phyloP scores from a whole-genome alignment of 2,113 vertebrate genomes.

The Heteronetta atricapilla region DNA sequence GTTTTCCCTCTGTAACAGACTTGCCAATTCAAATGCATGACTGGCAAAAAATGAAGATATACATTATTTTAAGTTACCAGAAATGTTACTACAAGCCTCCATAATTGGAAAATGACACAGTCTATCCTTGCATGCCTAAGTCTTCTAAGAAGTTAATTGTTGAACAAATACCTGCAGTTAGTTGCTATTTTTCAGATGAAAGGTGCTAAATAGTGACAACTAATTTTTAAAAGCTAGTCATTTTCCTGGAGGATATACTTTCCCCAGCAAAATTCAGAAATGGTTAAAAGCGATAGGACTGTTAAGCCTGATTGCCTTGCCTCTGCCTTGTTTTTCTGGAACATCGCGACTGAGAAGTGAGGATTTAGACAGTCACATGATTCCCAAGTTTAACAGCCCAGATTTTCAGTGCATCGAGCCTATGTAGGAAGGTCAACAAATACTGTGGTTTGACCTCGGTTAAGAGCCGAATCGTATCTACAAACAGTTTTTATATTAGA shows the following conservation, averaged over 20 bases:
- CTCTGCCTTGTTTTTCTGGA: conserved; percentile 47
- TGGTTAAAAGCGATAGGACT: conserved; percentile 11
- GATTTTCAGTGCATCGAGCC: conserved; percentile 43
- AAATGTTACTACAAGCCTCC: neutral
- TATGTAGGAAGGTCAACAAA: conserved; percentile 42
- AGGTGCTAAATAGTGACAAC: neutral
- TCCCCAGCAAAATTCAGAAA: neutral
- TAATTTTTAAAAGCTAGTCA: neutral
- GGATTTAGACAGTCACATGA: conserved; percentile 60
- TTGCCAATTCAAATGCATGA: neutral
- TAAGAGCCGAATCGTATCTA: neutral
- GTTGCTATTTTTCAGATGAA: neutral
- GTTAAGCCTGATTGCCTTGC: conserved; percentile 30
- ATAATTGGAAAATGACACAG: neutral
- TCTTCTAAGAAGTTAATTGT: neutral
- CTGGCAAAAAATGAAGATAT: neutral
- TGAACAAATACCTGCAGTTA: neutral
- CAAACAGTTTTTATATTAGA: neutral
- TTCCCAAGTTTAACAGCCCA: conserved; percentile 53
- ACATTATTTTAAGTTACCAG: neutral
- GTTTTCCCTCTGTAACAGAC: conserved; percentile 23
- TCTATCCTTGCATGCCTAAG: neutral
- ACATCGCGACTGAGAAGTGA: neutral
- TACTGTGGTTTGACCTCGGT: neutral
- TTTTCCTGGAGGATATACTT: neutral